These are phyloP conservation scores for Leptinotarsa juncta DNA, from an alignment of 2,888 invertebrate species.

Conservation along the genomic window DNA sequence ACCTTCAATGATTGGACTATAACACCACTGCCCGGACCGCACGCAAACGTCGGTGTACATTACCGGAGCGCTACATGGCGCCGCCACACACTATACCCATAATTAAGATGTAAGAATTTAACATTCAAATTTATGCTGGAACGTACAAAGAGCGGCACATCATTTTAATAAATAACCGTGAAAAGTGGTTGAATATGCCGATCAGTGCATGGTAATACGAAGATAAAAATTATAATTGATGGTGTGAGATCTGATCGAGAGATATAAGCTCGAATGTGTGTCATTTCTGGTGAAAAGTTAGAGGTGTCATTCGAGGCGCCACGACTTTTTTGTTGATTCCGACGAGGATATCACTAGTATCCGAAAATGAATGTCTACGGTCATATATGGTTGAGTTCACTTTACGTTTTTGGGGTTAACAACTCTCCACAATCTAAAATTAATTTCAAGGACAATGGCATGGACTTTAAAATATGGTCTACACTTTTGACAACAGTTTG, in stretches of 20 bases:
- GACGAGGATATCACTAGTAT: background rate
- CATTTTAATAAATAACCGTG: slow-evolving; percentile 34
- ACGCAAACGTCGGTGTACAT: slow-evolving; percentile 27
- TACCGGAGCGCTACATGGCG: slow-evolving; percentile 38
- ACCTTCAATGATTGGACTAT: background rate
- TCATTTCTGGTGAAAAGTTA: slow-evolving; percentile 27
- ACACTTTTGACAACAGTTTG: no score
- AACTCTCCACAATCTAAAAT: no score
- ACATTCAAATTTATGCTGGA: slow-evolving; percentile 45
- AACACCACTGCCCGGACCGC: slow-evolving; percentile 17
- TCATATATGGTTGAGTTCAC: no score
- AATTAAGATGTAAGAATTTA: slow-evolving; percentile 45
- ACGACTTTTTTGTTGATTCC: slow-evolving; percentile 13
- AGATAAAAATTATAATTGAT: slow-evolving; percentile 20
- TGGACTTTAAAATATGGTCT: no score
- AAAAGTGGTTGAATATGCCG: slow-evolving; percentile 30
- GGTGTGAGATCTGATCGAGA: slow-evolving; percentile 17
- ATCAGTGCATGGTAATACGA: slow-evolving; percentile 5
- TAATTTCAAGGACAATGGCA: no score
- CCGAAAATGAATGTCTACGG: background rate
- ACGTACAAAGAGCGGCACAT: slow-evolving; percentile 39
- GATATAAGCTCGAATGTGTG: slow-evolving; percentile 25
- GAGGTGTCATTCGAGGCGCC: slow-evolving; percentile 29
- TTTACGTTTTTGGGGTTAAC: no score
- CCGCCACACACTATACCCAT: slow-evolving; percentile 44